Conservation (phyloP, 2,888 invertebrate genomes). For the Hirtodrosophila histrioides region DNA sequence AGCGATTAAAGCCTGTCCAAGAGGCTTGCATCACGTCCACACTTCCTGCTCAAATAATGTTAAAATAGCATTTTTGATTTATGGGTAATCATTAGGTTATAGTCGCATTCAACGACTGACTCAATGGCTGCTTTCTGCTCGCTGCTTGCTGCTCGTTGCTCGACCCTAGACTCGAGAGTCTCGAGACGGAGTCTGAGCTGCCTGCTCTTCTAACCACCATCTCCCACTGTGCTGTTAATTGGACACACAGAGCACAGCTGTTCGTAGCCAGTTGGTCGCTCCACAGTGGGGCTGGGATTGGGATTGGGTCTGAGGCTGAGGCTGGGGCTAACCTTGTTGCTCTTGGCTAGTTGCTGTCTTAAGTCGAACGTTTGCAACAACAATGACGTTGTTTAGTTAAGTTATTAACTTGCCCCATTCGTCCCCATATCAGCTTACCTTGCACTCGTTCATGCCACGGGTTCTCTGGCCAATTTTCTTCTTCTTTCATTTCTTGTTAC, state of each 20-base stretch:
- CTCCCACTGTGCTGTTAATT: slow-evolving; percentile 80
- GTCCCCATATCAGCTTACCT: slow-evolving; percentile 23
- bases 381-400: slow-evolving; percentile 77
- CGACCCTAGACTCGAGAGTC: slow-evolving; percentile 17
- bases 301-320: too few relatives aligned
- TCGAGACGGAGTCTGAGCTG: neutral
- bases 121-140: too few relatives aligned
- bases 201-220: slow-evolving; percentile 21
- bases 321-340: slow-evolving; percentile 3
- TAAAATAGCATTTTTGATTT: slow-evolving; percentile 79
- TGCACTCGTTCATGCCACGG: slow-evolving; percentile 20
- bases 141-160: too few relatives aligned
- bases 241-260: slow-evolving; percentile 71
- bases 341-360: slow-evolving; percentile 21
- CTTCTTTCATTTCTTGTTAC: slow-evolving; percentile 17
- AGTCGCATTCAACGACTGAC: slow-evolving; percentile 61
- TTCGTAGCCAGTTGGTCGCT: slow-evolving; percentile 20
- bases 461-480: slow-evolving; percentile 31
- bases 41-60: slow-evolving; percentile 82
- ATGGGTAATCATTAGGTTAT: slow-evolving; percentile 81
- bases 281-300: slow-evolving; percentile 9
- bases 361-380: slow-evolving; percentile 52
- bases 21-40: slow-evolving; percentile 73
- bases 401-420: slow-evolving; percentile 72
- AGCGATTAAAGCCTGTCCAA: slow-evolving; percentile 74